Percentiles rank a stretch among this genome's conserved stretches.
These are phyloP conservation scores for honey bee (Apis mellifera) DNA, from an alignment of 1,140 invertebrate species.

Conservation along the genomic window DNA sequence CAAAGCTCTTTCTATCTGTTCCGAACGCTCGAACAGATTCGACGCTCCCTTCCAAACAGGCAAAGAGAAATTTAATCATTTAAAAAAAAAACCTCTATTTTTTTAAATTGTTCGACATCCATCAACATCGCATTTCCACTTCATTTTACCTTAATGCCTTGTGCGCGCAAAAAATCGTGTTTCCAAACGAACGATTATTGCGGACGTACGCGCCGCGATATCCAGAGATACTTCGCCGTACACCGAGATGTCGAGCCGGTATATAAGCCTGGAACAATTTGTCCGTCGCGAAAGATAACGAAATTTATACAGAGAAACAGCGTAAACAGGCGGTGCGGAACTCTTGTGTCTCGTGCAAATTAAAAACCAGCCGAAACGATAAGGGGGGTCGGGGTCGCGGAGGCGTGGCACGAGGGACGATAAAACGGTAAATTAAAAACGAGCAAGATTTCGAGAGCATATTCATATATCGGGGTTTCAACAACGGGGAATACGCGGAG, in stretches of 20 bases:
- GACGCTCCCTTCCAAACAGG: no score
- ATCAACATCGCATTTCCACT: not conserved
- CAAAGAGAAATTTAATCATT: no score
- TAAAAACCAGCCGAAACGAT: slow-evolving; percentile 21
- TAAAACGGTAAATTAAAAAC: slow-evolving; percentile 32
- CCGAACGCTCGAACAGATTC: no score
- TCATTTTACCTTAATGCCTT: not conserved
- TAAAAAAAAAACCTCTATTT: no score
- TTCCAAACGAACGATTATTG: not conserved
- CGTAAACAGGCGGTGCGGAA: not conserved
- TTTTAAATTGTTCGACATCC: no score
- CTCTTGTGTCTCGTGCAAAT: slow-evolving; percentile 1
- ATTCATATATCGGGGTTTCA: slow-evolving; percentile 15
- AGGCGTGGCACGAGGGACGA: not conserved
- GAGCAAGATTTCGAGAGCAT: slow-evolving; percentile 5
- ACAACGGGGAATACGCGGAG: not conserved
- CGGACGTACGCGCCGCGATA: no score
- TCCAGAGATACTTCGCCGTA: no score
- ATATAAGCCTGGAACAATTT: not conserved
- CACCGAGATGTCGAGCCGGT: not conserved
- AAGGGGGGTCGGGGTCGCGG: not conserved
- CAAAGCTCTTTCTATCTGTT: no score
- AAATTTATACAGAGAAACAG: not conserved
- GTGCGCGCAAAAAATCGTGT: not conserved
- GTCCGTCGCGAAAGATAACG: not conserved